Conservation (phyloP, 1,140 invertebrate genomes). For the Drosophila azteca region DNA sequence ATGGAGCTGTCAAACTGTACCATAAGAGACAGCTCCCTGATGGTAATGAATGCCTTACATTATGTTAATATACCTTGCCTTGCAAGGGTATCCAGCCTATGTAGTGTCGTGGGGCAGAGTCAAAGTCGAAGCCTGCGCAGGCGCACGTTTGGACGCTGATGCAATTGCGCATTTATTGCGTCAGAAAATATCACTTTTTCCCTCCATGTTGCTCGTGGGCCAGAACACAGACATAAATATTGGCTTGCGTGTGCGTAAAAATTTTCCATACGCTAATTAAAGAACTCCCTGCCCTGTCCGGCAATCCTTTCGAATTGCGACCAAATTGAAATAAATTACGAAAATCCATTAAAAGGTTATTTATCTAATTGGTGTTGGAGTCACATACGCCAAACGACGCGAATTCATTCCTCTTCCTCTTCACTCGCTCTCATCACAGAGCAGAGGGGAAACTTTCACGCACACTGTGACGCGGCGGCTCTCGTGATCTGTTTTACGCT, state of each 20-base stretch:
- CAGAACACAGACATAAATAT: too few species aligned
- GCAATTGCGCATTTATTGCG: constrained; percentile 65
- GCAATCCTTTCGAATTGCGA: constrained; percentile 10
- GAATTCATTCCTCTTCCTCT: not conserved
- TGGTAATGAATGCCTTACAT: not conserved
- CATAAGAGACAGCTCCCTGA: not conserved
- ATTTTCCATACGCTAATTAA: constrained; percentile 53
- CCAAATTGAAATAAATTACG: constrained; percentile 60
- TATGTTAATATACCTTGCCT: too few species aligned
- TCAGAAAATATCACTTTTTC: constrained; percentile 33
- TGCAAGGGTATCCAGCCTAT: constrained; percentile 22
- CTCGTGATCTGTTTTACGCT: constrained; percentile 8
- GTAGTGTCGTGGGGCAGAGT: not conserved
- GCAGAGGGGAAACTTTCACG: constrained; percentile 7
- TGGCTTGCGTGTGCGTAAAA: constrained; percentile 11
- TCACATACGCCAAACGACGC: constrained; percentile 28
- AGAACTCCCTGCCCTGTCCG: constrained; percentile 4
- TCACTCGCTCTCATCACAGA: not conserved
- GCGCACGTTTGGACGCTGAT: constrained; percentile 61
- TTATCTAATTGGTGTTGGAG: constrained; percentile 71
- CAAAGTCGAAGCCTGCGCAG: constrained; percentile 39
- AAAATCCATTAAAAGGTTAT: constrained; percentile 70
- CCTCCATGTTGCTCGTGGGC: too few species aligned
- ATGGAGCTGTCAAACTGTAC: too few species aligned
- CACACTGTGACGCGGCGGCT: constrained; percentile 4